phyloP scores from a whole-genome alignment of 1,140 invertebrate species.

The Ephestia elutella region DNA sequence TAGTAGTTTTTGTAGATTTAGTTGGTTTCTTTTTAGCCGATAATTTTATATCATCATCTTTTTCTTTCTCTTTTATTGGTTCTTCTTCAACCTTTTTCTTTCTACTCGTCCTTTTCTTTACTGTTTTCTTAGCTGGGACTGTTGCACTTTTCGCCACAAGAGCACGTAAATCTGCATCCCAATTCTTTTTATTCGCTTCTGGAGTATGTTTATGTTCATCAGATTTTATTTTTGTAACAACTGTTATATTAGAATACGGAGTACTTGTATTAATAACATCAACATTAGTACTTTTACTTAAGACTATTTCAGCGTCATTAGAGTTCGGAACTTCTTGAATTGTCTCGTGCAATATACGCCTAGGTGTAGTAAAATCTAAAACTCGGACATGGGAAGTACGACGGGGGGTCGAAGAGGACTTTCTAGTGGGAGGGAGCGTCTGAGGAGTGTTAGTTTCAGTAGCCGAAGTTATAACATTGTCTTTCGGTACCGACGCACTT shows the following conservation, averaged over 20 bases:
- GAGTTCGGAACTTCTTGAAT: slow-evolving; percentile 35
- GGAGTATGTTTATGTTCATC: slow-evolving; percentile 27
- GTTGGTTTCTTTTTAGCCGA: slow-evolving; percentile 20
- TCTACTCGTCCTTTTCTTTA: slow-evolving; percentile 17
- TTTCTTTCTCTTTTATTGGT: slow-evolving; percentile 14
- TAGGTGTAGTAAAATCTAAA: slow-evolving; percentile 61
- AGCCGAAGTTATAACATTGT: slow-evolving; percentile 26
- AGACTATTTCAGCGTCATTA: slow-evolving; percentile 21
- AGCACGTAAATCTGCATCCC: slow-evolving; percentile 56
- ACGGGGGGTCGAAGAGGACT: slow-evolving; percentile 62
- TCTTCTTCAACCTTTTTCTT: slow-evolving; percentile 23
- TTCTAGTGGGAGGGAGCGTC: slow-evolving; percentile 40
- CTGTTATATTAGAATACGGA: background rate
- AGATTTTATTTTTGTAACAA: background rate
- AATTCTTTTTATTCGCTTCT: slow-evolving; percentile 39
- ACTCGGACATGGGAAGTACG: slow-evolving; percentile 58
- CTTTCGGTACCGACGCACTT: slow-evolving; percentile 51
- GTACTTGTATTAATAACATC: background rate
- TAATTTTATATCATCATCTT: slow-evolving; percentile 15
- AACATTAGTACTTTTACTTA: slow-evolving; percentile 23
- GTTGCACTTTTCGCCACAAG: slow-evolving; percentile 22
- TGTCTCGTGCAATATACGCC: slow-evolving; percentile 53
- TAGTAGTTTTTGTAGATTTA: slow-evolving; percentile 29
- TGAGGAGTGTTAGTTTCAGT: slow-evolving; percentile 48
- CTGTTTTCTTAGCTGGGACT: slow-evolving; percentile 14